Conservation (phyloP, 2,888 invertebrate species). For the Stegana nigrithorax region DNA sequence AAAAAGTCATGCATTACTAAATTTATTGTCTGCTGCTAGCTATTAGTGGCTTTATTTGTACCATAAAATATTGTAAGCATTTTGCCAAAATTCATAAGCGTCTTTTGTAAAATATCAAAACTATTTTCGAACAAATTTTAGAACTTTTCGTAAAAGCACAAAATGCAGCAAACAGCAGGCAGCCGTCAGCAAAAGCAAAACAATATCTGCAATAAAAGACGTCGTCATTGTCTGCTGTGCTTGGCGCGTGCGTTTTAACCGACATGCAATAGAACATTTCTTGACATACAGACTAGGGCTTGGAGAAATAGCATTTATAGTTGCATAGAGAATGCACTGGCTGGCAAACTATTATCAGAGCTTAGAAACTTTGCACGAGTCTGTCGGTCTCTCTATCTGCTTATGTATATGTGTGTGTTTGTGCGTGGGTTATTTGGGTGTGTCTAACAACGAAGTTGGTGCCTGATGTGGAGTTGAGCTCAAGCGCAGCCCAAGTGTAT, state of each 20-base stretch:
- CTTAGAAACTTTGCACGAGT: slow-evolving; percentile 1
- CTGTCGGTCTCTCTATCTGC: background rate
- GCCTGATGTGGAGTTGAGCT: background rate
- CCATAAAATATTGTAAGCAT: background rate
- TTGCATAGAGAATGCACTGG: slow-evolving; percentile 2
- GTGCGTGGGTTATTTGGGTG: too few relatives aligned
- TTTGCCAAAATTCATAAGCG: background rate
- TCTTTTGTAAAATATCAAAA: slow-evolving; percentile 9
- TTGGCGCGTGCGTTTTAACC: too few relatives aligned
- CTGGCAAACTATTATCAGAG: slow-evolving; percentile 15
- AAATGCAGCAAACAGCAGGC: too few relatives aligned
- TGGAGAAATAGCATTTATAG: background rate
- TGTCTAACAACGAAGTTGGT: background rate
- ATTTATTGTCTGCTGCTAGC: background rate
- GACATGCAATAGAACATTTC: background rate
- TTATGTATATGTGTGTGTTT: background rate
- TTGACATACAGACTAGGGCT: background rate
- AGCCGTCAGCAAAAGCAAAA: background rate
- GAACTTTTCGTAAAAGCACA: slow-evolving; percentile 15
- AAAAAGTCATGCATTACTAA: background rate
- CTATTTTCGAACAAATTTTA: slow-evolving; percentile 13
- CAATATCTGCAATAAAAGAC: too few relatives aligned
- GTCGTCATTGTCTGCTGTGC: too few relatives aligned
- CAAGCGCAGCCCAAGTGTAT: background rate
- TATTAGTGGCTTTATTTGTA: too few relatives aligned